Conservation (phyloP, 2,888 invertebrate genomes). For the Eupeodes luniger region DNA sequence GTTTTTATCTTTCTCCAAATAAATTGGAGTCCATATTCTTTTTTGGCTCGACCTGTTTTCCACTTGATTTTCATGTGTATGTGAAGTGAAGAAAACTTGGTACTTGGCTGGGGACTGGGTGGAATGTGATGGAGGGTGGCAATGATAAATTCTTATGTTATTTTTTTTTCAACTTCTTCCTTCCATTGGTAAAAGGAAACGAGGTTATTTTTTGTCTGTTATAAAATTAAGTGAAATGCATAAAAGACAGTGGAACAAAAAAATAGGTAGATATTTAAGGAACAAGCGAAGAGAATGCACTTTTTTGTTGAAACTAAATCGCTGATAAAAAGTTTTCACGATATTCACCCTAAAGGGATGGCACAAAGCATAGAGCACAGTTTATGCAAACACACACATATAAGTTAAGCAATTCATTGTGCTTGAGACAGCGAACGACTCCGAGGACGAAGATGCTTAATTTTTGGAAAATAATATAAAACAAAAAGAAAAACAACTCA, state of each 20-base stretch:
- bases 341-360: constrained; percentile 49
- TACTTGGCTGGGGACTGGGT: background rate
- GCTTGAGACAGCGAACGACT: background rate
- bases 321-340: constrained; percentile 67
- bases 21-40: constrained; percentile 60
- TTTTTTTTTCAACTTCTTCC: background rate
- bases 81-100: background rate
- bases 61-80: constrained; percentile 52
- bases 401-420: constrained; percentile 64
- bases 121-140: background rate
- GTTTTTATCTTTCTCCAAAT: constrained; percentile 68
- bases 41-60: constrained; percentile 39
- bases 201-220: constrained; percentile 43
- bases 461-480: constrained; percentile 27
- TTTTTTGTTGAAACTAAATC: constrained; percentile 58
- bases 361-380: background rate
- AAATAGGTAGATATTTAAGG: constrained; percentile 29
- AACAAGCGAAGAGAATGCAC: constrained; percentile 57
- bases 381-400: background rate
- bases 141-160: constrained; percentile 19
- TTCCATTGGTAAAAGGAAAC: constrained; percentile 24
- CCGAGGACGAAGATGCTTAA: constrained; percentile 53
- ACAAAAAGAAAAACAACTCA: constrained; percentile 16
- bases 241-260: constrained; percentile 38
- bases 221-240: constrained; percentile 69